A percentile compares a stretch with the other conserved stretches of the same genome.
Conservation (phyloP, 2,113 vertebrate genomes). For the Ptychochromis oligacanthus region DNA sequence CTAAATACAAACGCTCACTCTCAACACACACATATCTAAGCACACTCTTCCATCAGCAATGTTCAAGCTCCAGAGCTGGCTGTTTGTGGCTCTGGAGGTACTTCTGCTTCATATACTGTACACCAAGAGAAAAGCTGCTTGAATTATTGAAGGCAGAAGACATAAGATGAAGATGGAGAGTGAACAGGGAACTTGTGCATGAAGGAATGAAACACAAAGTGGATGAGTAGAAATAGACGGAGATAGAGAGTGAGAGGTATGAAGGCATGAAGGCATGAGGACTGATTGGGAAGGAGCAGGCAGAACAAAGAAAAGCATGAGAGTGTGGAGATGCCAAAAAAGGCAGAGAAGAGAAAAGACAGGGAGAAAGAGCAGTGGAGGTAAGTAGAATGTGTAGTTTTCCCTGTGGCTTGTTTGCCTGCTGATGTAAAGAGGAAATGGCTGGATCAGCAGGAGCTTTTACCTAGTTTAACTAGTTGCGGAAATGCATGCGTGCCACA, state of each 20-base stretch:
- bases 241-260: background rate
- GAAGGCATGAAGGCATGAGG: background rate
- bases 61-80: conserved; percentile 11
- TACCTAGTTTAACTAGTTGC: conserved; percentile 52
- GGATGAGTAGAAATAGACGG: background rate
- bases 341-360: conserved; percentile 17
- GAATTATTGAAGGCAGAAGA: conserved; percentile 67
- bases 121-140: conserved; percentile 48
- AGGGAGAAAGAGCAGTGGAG: background rate
- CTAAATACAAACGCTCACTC: background rate
- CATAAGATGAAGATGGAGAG: conserved; percentile 30
- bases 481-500: conserved; percentile 37
- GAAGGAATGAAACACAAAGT: conserved; percentile 6
- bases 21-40: background rate
- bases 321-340: conserved; percentile 9
- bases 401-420: conserved; percentile 56
- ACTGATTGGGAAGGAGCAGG: conserved; percentile 3
- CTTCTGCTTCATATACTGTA: conserved; percentile 27
- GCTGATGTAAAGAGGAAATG: conserved; percentile 60
- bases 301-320: background rate
- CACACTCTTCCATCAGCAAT: conserved; percentile 21
- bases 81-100: conserved; percentile 29
- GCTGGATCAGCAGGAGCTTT: conserved; percentile 46
- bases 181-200: conserved; percentile 30
- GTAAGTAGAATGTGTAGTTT: conserved; percentile 42